Evolutionary conservation across 2,797 vertebrate genomes (phyloP).

Genomic region (Miichthys miiuy): DNA sequence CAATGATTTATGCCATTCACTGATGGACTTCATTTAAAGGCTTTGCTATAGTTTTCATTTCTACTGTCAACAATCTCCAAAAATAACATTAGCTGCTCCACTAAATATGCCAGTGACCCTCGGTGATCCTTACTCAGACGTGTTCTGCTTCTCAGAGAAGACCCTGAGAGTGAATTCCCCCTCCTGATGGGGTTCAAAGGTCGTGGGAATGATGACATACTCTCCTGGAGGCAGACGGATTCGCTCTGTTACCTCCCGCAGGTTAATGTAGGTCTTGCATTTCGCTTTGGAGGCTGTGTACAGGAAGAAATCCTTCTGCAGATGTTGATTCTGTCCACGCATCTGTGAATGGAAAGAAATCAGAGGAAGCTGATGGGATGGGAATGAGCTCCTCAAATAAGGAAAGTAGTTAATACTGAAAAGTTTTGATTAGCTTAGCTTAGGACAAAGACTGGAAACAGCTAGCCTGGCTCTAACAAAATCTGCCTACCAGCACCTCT

Average conservation of each 20-base stretch:
- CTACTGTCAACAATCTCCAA: slow-evolving; percentile 3
- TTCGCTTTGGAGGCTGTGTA: slow-evolving; percentile 95
- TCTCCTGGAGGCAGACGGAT: slow-evolving; percentile 94
- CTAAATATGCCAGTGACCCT: slow-evolving; percentile 6
- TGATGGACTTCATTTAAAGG: neutral
- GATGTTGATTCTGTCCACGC: slow-evolving; percentile 90
- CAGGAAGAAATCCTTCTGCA: slow-evolving; percentile 97
- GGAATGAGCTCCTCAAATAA: neutral
- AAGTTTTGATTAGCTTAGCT: neutral
- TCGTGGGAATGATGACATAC: slow-evolving; percentile 94
- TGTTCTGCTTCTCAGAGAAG: slow-evolving; percentile 96
- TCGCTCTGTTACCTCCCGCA: slow-evolving; percentile 95
- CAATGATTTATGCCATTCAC: neutral
- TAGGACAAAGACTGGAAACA: neutral
- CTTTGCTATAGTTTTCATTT: neutral
- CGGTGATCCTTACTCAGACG: slow-evolving; percentile 91
- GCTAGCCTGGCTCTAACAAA: no score
- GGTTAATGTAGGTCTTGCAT: slow-evolving; percentile 94
- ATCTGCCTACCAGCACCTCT: no score
- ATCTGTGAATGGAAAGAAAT: slow-evolving; percentile 80
- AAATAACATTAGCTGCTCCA: neutral
- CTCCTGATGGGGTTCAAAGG: slow-evolving; percentile 93
- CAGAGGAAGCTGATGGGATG: neutral
- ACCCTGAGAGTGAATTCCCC: slow-evolving; percentile 97
- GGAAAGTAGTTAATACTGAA: neutral